Percentiles rank a stretch among this genome's conserved stretches.
Conservation (phyloP, 1,140 invertebrate species). For the Lineus longissimus region DNA sequence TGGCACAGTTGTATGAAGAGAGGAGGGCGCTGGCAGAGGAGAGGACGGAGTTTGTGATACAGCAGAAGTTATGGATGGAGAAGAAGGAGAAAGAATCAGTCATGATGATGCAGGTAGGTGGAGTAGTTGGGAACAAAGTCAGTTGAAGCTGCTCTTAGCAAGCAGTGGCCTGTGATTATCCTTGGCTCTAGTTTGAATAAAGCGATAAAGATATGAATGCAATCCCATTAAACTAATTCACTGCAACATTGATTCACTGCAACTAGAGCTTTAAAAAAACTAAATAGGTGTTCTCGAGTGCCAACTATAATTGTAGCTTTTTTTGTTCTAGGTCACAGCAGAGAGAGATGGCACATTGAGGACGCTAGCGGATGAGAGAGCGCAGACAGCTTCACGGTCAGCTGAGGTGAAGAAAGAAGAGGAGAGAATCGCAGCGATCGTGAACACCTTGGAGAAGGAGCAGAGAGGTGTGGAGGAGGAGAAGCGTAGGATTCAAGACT, state of each 20-base stretch:
- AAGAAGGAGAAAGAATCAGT: conserved; percentile 36
- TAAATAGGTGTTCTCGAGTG: background rate
- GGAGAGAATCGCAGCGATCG: conserved; percentile 31
- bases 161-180: background rate
- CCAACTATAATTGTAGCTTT: background rate
- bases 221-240: background rate
- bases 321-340: conserved; percentile 31
- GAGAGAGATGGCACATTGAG: conserved; percentile 44
- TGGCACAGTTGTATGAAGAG: conserved; percentile 43
- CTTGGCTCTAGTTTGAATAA: background rate
- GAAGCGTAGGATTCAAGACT: conserved; percentile 34
- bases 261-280: background rate
- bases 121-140: background rate
- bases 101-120: conserved; percentile 35
- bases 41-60: conserved; percentile 38
- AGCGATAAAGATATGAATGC: background rate
- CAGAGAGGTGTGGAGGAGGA: conserved; percentile 33
- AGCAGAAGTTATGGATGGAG: conserved; percentile 37
- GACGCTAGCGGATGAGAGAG: conserved; percentile 38
- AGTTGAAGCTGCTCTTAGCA: background rate
- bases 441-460: conserved; percentile 32
- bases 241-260: background rate
- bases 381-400: conserved; percentile 23
- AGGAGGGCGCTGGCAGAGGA: conserved; percentile 45
- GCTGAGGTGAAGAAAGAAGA: conserved; percentile 37